Base-by-base conservation (phyloP, 2,113 vertebrate species). In the Anoplopoma fimbria region DNA sequence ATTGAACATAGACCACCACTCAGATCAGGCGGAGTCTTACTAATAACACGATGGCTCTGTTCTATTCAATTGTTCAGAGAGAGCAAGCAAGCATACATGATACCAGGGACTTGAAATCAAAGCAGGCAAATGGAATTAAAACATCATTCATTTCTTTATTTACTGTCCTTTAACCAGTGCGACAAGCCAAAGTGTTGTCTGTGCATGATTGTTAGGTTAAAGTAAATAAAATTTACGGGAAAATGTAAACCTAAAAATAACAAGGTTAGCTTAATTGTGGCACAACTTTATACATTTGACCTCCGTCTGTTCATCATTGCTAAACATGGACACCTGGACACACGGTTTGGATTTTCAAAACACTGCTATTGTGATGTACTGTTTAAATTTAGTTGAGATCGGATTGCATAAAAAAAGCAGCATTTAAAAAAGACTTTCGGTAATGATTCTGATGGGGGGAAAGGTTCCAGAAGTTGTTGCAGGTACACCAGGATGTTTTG, bases 311-410 rank as follows among this genome's bases (percentile, higher is more conserved):
- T 36, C 4, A 21, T 27, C 17, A 13, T 33, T 53, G 29, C 55
- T 75, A 64, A 71, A 27, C 38, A 40, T 40, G 29, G 19, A 40
- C 14, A 33, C 14, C 21, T 2, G 23, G 49, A 51, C 49, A 51
- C 49, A 51, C 29, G 40, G 33, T 62, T 58, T 60, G 17, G 38
- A 42, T 57, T 77, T 77, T 31, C 42, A 75, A n/a, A 62, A 14
- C 12, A 19, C 40, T 19, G n/a, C 0, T 34, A 60, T 21, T 47
- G 25, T 45, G 5, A 45, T 45, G 42, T 31, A 25, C 9, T 2
- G n/a, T 57, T 57, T 25, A 3, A 21, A 61, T 9, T 61, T 19
- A 33, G 58, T 34, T 34, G 31, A 61, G 31, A 36, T 62, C 34
- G 31, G 6, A 70, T 14, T 58, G 55, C 55, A 58, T 29, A 15